Percentiles rank a stretch among this genome's conserved stretches.
Conservation (phyloP, 2,113 vertebrate species). For the Pelecanus crispus region DNA sequence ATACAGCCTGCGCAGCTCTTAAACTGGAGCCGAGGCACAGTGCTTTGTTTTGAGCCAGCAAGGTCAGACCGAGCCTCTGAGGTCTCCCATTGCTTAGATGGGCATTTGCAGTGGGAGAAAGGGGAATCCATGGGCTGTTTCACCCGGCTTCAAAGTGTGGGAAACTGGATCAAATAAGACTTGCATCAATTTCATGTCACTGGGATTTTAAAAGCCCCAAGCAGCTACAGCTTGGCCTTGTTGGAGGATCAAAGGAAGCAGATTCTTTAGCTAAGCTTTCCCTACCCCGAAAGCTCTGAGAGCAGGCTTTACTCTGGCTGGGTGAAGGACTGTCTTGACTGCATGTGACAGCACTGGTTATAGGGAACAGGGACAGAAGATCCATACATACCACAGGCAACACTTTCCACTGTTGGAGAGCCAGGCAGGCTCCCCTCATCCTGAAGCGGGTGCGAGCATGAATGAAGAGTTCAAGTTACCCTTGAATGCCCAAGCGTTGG, state of each 20-base stretch:
- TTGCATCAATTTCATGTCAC: background rate
- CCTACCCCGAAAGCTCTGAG: background rate
- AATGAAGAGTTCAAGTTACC: background rate
- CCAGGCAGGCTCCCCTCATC: background rate
- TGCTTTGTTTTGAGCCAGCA: background rate
- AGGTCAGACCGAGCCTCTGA: background rate
- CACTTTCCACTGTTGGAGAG: background rate
- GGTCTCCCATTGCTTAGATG: background rate
- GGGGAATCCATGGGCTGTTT: background rate
- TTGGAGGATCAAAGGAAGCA: background rate
- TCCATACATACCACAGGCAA: background rate
- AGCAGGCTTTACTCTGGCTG: background rate
- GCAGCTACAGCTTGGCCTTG: background rate
- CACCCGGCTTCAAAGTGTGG: background rate
- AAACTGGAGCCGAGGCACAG: background rate
- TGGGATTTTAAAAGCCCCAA: background rate
- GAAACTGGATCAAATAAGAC: background rate
- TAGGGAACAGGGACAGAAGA: background rate
- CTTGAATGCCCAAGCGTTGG: fast-evolving
- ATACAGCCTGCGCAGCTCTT: background rate
- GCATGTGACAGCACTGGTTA: fast-evolving
- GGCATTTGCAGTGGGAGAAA: background rate
- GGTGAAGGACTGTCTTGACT: background rate
- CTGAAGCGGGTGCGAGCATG: background rate
- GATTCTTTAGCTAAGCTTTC: background rate